These are phyloP conservation scores for Chrysocyon brachyurus DNA, from an alignment of 2,797 vertebrate genomes.

Conservation along the genomic window DNA sequence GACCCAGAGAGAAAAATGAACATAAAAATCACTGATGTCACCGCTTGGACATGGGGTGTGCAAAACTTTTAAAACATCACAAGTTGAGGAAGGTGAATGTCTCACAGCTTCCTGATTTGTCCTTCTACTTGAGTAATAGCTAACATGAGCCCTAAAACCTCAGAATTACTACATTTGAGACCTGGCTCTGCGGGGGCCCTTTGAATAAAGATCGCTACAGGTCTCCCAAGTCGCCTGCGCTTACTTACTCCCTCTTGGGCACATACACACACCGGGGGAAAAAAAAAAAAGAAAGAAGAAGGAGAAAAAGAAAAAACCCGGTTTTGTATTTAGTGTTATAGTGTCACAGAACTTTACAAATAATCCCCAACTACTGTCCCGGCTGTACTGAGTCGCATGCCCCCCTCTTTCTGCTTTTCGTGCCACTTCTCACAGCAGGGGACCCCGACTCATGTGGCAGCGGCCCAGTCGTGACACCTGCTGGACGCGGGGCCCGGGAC, in stretches of 20 bases:
- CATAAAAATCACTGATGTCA: constrained; percentile 12
- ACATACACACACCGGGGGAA: no score
- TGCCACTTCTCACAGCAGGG: neutral
- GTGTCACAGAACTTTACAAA: neutral
- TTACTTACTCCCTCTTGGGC: neutral
- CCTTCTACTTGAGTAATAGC: neutral
- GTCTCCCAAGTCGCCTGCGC: neutral
- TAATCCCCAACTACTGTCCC: neutral
- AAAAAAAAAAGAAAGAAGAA: neutral
- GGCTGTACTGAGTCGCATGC: neutral
- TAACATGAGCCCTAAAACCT: constrained; percentile 23
- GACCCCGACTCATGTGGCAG: neutral
- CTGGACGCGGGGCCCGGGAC: no score
- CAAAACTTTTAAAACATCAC: constrained; percentile 10
- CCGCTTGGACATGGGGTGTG: neutral
- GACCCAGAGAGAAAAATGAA: neutral
- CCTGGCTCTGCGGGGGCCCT: neutral
- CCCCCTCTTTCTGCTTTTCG: neutral
- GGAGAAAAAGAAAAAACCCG: neutral
- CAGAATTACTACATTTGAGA: constrained; percentile 29
- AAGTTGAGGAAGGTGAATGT: neutral
- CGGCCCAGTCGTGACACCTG: neutral
- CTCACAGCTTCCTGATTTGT: neutral
- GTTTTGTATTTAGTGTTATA: neutral
- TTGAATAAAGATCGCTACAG: constrained; percentile 30